phyloP scores from a whole-genome alignment of 2,888 invertebrate species.

The Pollenia labialis region DNA sequence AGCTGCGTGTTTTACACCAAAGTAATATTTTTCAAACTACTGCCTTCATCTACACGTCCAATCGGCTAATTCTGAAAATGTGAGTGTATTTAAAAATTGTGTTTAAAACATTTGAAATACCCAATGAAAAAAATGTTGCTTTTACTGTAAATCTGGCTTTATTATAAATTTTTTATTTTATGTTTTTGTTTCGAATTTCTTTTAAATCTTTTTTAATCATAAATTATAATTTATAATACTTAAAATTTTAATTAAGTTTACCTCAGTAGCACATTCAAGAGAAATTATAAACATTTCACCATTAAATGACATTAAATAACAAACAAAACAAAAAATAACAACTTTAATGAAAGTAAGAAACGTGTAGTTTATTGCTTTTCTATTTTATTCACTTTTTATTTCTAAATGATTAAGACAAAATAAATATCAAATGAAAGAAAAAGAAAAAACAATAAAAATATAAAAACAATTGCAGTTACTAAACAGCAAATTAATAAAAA shows the following conservation, averaged over 20 bases:
- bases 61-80: no score
- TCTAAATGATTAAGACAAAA: constrained; percentile 29
- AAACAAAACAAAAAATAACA: not conserved
- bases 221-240: not conserved
- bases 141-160: no score
- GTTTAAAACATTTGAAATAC: no score
- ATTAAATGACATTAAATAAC: constrained; percentile 31
- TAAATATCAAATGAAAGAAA: not conserved
- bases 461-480: no score
- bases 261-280: not conserved
- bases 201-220: no score
- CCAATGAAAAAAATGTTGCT: no score
- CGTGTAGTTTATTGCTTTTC: not conserved
- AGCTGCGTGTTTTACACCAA: no score
- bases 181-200: no score
- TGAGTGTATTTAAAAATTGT: no score
- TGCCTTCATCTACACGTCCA: no score
- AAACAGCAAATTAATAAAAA: not conserved
- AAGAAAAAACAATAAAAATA: not conserved
- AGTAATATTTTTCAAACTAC: no score
- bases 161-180: no score
- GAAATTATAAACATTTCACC: constrained; percentile 22
- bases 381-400: constrained; percentile 35
- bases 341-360: constrained; percentile 47
- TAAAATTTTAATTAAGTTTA: not conserved